Conservation (phyloP, 2,888 invertebrate genomes). For the Microctonus brassicae region DNA sequence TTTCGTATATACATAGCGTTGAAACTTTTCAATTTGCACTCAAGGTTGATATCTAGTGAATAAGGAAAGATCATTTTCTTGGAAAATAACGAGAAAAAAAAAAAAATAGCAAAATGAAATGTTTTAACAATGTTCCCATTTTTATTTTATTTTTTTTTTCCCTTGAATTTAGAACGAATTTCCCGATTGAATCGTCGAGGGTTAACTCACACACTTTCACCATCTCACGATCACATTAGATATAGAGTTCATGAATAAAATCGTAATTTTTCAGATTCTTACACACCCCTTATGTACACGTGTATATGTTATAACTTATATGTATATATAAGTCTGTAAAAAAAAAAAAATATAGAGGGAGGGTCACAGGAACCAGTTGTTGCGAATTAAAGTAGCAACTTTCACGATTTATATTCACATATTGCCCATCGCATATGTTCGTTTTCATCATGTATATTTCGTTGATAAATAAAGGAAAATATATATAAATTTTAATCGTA, state of each 20-base stretch:
- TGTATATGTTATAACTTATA: not conserved
- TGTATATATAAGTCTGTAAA: not conserved
- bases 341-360: not conserved
- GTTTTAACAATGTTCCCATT: not conserved
- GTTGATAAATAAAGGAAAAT: no score
- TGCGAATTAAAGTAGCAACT: not conserved
- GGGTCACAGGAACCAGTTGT: not conserved
- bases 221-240: constrained; percentile 15
- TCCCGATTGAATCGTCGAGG: constrained; percentile 53
- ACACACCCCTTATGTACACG: not conserved
- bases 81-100: not conserved
- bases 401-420: not conserved
- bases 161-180: constrained; percentile 48
- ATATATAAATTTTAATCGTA: no score
- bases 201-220: not conserved
- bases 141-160: not conserved
- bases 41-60: not conserved
- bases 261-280: constrained; percentile 63
- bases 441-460: not conserved
- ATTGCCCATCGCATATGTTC: not conserved
- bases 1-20: not conserved
- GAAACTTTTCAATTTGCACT: constrained; percentile 23
- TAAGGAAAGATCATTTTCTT: not conserved
- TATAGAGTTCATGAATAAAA: constrained; percentile 66
- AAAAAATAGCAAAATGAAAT: not conserved